phyloP scores from a whole-genome alignment of 2,113 vertebrate genomes.

The Cheirogaleus medius region DNA sequence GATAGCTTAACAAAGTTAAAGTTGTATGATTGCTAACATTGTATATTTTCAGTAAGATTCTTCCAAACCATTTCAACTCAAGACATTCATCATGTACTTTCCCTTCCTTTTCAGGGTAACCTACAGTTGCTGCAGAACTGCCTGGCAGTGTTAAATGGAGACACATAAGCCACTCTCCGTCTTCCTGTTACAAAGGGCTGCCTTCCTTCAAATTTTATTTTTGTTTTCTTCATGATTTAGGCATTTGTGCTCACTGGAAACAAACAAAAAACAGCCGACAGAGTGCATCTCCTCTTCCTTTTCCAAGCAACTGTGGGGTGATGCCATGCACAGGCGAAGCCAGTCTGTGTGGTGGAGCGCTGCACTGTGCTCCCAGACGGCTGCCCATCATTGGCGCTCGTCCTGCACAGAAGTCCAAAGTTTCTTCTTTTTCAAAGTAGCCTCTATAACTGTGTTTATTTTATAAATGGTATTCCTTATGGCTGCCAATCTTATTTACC shows the following conservation, averaged over 20 bases:
- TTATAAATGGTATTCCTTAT: conserved; percentile 85
- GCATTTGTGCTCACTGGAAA: conserved; percentile 84
- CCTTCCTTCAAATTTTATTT: conserved; percentile 86
- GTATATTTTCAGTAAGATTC: neutral
- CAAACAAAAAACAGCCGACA: conserved; percentile 73
- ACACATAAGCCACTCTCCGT: conserved; percentile 89
- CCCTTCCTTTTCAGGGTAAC: conserved; percentile 89
- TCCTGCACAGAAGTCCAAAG: conserved; percentile 86
- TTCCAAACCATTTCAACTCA: neutral
- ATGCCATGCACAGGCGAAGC: conserved; percentile 61
- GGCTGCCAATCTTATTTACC: conserved; percentile 86
- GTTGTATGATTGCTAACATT: neutral
- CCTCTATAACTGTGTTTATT: conserved; percentile 84
- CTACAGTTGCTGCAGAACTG: conserved; percentile 98
- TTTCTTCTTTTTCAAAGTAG: conserved; percentile 82
- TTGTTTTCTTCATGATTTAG: conserved; percentile 80
- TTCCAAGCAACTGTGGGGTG: conserved; percentile 71
- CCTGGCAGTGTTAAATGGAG: conserved; percentile 94
- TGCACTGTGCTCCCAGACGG: conserved; percentile 73
- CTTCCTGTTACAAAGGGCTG: conserved; percentile 88
- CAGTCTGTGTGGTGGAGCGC: conserved; percentile 71
- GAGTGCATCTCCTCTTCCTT: conserved; percentile 82
- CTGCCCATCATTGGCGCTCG: conserved; percentile 83
- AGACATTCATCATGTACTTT: neutral
- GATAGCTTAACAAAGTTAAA: neutral